Percentiles rank a stretch among this genome's conserved stretches.
phyloP scores from a whole-genome alignment of 2,113 vertebrate species.

The Leuciscus idus region DNA sequence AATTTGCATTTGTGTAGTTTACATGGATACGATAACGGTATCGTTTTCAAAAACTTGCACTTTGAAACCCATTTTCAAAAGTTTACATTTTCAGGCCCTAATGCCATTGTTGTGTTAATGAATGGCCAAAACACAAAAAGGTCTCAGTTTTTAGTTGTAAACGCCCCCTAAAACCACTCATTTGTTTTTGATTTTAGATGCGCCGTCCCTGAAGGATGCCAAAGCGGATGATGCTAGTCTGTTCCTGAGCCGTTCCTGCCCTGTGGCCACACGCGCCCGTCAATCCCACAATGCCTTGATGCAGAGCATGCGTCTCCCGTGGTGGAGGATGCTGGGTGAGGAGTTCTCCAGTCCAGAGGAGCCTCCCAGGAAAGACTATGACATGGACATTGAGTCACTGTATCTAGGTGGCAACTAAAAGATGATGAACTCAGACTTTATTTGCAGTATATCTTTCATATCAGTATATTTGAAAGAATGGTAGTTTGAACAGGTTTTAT shows the following conservation, averaged over 20 bases:
- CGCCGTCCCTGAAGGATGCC: slow-evolving; percentile 79
- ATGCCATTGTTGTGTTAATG: too few species aligned
- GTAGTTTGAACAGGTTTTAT: background rate
- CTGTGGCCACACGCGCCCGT: slow-evolving; percentile 82
- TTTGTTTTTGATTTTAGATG: slow-evolving; percentile 71
- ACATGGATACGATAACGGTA: too few species aligned
- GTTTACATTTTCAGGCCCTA: too few species aligned
- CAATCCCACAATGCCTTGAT: slow-evolving; percentile 82
- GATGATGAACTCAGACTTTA: background rate
- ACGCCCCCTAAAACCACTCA: background rate
- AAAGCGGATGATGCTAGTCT: slow-evolving; percentile 73
- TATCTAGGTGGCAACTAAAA: slow-evolving; percentile 74
- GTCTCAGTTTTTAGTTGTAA: too few species aligned
- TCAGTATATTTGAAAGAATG: background rate
- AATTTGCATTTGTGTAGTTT: too few species aligned
- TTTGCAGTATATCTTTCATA: background rate
- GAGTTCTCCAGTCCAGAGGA: slow-evolving; percentile 70
- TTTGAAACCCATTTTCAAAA: too few species aligned
- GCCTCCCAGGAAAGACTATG: slow-evolving; percentile 71
- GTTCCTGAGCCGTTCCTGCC: slow-evolving; percentile 84
- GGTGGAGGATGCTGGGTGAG: slow-evolving; percentile 90
- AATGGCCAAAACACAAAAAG: too few species aligned
- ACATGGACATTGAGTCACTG: slow-evolving; percentile 79
- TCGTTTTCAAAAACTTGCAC: too few species aligned
- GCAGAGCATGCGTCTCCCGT: slow-evolving; percentile 80